Conservation (phyloP, 2,113 vertebrate genomes). For the Hydrochoerus hydrochaeris region DNA sequence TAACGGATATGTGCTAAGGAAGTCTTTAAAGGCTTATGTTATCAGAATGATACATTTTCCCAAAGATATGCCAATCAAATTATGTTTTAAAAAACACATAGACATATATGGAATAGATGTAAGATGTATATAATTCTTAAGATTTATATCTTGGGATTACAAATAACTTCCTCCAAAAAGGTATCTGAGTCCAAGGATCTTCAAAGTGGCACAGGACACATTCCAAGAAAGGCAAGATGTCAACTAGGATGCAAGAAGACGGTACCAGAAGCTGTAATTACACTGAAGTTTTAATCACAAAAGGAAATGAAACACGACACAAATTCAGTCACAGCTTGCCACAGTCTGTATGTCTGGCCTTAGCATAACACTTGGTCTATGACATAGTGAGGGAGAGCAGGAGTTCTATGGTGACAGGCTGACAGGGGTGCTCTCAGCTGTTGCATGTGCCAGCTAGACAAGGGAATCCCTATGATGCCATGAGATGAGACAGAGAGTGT, state of each 20-base stretch:
- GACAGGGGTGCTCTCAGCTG: background rate
- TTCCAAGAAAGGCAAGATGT: background rate
- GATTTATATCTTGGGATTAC: background rate
- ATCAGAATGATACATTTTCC: background rate
- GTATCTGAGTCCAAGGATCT: background rate
- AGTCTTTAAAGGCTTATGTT: background rate
- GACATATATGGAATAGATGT: background rate
- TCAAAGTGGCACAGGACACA: background rate
- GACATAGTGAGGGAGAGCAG: background rate
- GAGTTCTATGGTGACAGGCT: background rate
- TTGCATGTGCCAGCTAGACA: background rate
- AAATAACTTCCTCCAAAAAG: slow-evolving; percentile 31
- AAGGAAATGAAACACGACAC: background rate
- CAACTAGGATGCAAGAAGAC: background rate
- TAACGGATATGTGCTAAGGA: background rate
- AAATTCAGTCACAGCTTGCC: background rate
- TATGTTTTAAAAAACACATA: background rate
- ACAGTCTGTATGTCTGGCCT: background rate
- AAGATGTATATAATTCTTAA: background rate
- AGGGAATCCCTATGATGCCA: background rate
- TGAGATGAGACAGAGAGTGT: background rate
- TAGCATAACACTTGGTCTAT: background rate
- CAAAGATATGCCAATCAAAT: background rate
- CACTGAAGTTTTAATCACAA: background rate
- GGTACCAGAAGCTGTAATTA: background rate